These are phyloP conservation scores for Apodemia zela DNA, from an alignment of 2,888 invertebrate genomes.

Conservation along the genomic window DNA sequence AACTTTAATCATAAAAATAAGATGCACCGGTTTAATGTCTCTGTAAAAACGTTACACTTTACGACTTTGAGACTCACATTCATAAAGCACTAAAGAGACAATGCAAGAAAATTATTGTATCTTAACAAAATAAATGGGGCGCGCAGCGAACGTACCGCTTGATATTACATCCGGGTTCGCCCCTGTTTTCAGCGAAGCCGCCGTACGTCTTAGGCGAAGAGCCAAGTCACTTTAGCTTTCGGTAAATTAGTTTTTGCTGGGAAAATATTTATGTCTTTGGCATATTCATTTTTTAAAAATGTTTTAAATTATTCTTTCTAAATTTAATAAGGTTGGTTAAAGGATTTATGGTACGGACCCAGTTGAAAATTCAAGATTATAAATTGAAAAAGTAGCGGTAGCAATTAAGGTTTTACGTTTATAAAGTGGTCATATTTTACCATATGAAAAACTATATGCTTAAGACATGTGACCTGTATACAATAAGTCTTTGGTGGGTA, in stretches of 20 bases:
- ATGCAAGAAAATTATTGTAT: constrained; percentile 46
- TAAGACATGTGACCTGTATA: too few relatives aligned
- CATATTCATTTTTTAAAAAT: constrained; percentile 1
- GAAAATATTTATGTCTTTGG: neutral
- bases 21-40: too few relatives aligned
- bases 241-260: constrained; percentile 11
- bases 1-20: too few relatives aligned
- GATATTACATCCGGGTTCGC: constrained; percentile 4
- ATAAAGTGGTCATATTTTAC: too few relatives aligned
- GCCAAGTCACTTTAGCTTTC: constrained; percentile 19
- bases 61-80: constrained; percentile 14
- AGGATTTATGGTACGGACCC: too few relatives aligned
- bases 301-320: neutral
- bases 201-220: constrained; percentile 25
- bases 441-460: too few relatives aligned
- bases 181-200: constrained; percentile 10
- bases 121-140: constrained; percentile 59
- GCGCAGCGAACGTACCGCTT: constrained; percentile 6
- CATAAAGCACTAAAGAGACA: constrained; percentile 19
- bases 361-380: too few relatives aligned
- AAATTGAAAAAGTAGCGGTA: too few relatives aligned
- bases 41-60: neutral
- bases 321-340: too few relatives aligned
- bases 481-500: too few relatives aligned
- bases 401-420: too few relatives aligned